These are phyloP conservation scores for Alligator sinensis DNA, from an alignment of 2,113 vertebrate genomes.

Conservation along the genomic window DNA sequence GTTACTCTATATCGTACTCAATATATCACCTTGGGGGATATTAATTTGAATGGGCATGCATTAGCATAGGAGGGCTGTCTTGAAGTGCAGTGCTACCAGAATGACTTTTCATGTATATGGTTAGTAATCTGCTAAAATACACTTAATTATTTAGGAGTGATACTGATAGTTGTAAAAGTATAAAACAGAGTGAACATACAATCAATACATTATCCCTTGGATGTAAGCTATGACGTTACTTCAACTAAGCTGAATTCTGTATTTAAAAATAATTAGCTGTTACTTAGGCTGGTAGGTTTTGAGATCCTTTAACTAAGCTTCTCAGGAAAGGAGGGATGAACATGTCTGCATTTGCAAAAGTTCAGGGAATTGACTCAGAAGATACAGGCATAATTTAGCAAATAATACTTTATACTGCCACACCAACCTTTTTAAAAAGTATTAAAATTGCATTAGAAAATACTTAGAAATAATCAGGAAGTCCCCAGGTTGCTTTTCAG, in stretches of 20 bases:
- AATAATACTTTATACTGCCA: not conserved
- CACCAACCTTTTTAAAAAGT: not conserved
- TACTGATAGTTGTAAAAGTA: not conserved
- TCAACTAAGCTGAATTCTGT: not conserved
- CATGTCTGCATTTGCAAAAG: not conserved
- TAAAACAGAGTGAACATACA: not conserved
- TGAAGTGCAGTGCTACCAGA: constrained; percentile 1
- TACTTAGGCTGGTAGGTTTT: not conserved
- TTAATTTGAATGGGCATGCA: not conserved
- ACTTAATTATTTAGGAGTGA: no score
- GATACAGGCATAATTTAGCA: not conserved
- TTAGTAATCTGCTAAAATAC: not conserved
- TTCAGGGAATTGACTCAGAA: not conserved
- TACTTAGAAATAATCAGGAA: not conserved
- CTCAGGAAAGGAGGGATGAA: not conserved
- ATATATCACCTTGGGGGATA: not conserved
- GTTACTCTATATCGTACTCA: not conserved
- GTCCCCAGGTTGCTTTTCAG: not conserved
- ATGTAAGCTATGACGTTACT: not conserved
- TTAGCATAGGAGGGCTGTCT: not conserved
- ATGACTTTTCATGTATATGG: not conserved
- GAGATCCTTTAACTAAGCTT: not conserved
- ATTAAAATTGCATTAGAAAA: not conserved
- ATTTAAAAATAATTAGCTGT: not conserved
- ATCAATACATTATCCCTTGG: not conserved